Conservation (phyloP, 1,140 invertebrate species). For the Myzus persicae region DNA sequence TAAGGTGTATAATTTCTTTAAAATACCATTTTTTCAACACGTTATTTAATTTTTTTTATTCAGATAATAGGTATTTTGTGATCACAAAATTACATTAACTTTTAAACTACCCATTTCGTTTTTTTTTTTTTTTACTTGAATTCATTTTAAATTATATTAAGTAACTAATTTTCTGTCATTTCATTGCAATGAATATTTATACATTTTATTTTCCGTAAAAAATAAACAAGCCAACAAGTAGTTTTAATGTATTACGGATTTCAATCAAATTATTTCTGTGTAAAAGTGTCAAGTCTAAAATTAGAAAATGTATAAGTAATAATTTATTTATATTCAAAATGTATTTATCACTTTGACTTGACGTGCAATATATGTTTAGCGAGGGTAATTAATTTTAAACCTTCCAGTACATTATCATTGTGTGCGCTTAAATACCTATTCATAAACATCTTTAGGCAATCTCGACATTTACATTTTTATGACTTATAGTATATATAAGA, state of each 20-base stretch:
- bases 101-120: background rate
- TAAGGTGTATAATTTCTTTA: background rate
- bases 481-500: background rate
- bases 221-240: background rate
- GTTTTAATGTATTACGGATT: background rate
- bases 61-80: background rate
- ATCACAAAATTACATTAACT: background rate
- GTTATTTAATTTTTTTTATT: background rate
- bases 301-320: background rate
- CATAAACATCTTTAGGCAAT: background rate
- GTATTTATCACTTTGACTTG: background rate
- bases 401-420: background rate
- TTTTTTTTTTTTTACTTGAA: background rate
- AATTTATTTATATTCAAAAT: background rate
- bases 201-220: background rate
- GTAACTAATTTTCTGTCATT: background rate
- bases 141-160: background rate
- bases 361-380: background rate
- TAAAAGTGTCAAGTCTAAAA: background rate
- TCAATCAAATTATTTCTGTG: background rate
- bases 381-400: background rate
- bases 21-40: background rate
- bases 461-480: background rate
- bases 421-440: background rate
- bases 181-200: conserved; percentile 3